Evolutionary conservation across 37 sponge, comb jelly and placozoan genomes (phyloP).

Genomic region (Spongia lamella): DNA sequence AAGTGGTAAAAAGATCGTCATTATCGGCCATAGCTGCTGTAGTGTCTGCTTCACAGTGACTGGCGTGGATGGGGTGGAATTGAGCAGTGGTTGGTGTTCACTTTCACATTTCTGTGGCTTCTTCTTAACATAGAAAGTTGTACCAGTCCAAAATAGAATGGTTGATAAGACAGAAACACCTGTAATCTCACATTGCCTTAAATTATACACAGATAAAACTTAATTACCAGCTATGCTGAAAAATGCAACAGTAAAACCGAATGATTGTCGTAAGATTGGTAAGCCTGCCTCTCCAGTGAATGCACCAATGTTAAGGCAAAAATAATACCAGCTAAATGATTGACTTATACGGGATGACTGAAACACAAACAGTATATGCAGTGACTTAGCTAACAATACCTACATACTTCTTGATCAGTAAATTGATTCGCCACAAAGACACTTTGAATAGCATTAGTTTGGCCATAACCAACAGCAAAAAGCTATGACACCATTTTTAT

Average conservation of each 20-base stretch:
- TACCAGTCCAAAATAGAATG: constrained; percentile 26
- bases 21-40: not conserved
- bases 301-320: constrained; percentile 59
- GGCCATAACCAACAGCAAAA: constrained; percentile 64
- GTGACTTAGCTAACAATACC: not conserved
- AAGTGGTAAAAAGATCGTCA: constrained; percentile 62
- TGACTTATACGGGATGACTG: constrained; percentile 47
- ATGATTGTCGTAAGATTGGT: constrained; percentile 58
- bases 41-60: not conserved
- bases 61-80: not conserved
- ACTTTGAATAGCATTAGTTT: constrained; percentile 64
- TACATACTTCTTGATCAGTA: constrained; percentile 47
- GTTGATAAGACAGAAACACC: constrained; percentile 24
- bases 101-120: constrained; percentile 18
- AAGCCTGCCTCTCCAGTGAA: constrained; percentile 47
- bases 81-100: not conserved
- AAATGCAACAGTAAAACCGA: constrained; percentile 42
- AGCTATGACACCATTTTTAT: constrained; percentile 18
- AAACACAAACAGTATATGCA: not conserved
- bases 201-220: not conserved
- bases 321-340: constrained; percentile 73
- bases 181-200: not conserved
- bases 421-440: constrained; percentile 80
- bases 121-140: constrained; percentile 39
- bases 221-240: constrained; percentile 37